Percentiles rank a stretch among this genome's conserved stretches.
Evolutionary conservation across 2,113 vertebrate species (phyloP).

Genomic region (Ceyx margarethae): DNA sequence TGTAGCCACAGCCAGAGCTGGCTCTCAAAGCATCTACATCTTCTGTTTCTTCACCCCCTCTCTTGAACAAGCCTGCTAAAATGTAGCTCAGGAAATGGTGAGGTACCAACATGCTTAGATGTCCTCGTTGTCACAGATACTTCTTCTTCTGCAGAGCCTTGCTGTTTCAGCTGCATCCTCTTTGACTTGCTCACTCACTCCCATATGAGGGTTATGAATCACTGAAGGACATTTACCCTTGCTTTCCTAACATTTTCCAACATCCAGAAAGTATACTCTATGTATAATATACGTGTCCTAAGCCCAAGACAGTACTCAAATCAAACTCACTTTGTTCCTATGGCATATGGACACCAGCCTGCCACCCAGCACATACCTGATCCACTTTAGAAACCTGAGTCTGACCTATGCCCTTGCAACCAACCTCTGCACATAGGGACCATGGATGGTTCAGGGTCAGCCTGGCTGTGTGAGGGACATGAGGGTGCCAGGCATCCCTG

Average conservation of each 20-base stretch:
- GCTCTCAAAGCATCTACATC: not conserved
- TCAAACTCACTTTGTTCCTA: not conserved
- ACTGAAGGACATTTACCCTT: not conserved
- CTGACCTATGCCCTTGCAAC: not conserved
- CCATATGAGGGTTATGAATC: not conserved
- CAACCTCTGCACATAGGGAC: fast-evolving
- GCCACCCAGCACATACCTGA: not conserved
- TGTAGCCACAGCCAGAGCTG: not conserved
- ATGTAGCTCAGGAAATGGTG: constrained; percentile 5
- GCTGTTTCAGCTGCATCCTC: not conserved
- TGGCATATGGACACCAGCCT: not conserved
- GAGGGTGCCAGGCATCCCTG: not conserved
- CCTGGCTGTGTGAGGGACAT: not conserved
- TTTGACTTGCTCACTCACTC: not conserved
- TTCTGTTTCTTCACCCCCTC: not conserved
- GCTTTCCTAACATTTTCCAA: not conserved
- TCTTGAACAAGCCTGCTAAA: not conserved
- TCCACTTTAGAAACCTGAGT: not conserved
- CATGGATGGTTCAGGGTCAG: not conserved
- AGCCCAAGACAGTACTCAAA: not conserved
- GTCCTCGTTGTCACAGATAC: not conserved
- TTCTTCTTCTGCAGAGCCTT: not conserved
- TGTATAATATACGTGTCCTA: not conserved
- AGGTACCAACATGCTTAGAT: not conserved
- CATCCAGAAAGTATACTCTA: not conserved